Base-by-base conservation (phyloP, 2,113 vertebrate species). In the Bucco capensis region DNA sequence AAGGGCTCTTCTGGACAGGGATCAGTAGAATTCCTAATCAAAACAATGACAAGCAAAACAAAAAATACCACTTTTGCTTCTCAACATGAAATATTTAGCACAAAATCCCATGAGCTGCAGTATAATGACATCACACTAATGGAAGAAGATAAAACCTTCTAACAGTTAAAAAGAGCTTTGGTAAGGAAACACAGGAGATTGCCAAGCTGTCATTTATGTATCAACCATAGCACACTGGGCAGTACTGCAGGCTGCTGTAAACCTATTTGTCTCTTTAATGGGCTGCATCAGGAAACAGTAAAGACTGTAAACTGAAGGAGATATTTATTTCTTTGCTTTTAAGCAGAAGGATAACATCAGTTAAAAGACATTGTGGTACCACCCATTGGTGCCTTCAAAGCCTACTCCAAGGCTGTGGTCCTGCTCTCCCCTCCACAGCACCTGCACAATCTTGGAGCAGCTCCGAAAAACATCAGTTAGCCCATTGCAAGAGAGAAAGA, bases 21-120 rank as follows among this genome's bases (percentile, higher is more conserved):
- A 94, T 94, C 93, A 87, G 81, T 94, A 49, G 92, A 93, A 90
- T 96, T 95, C 54, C 83, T 93, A 90, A 95, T 95, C 88, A 95
- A 93, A 96, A 89, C 69, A 88, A 74, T 21, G 57, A 94, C 49
- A 81, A 57, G 56, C 2, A 27, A 33, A 58, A 28, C 31, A 67
- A 74, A 60, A 28, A 10, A 15, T 46, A 81, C n/a, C 13, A 37
- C 72, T 91, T 85, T 75, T 95, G 49, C 76, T 62, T 83, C 88
- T 49, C 83, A 70, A 42, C 58, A 92, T 93, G 78, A 96, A 95
- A 94, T 95, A 94, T 94, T 95, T 76, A 92, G 58, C 49, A 64
- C 60, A 80, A 90, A 94, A 87, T 87, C 83, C 74, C 77, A 93
- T 4, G 54, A 92, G 74, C 42, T 89, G 71, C 81, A 87, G 77